Evolutionary conservation across 2,113 vertebrate species (phyloP), one percentile per base, ranked within the genome.

Genomic region (Otocyon megalotis): DNA sequence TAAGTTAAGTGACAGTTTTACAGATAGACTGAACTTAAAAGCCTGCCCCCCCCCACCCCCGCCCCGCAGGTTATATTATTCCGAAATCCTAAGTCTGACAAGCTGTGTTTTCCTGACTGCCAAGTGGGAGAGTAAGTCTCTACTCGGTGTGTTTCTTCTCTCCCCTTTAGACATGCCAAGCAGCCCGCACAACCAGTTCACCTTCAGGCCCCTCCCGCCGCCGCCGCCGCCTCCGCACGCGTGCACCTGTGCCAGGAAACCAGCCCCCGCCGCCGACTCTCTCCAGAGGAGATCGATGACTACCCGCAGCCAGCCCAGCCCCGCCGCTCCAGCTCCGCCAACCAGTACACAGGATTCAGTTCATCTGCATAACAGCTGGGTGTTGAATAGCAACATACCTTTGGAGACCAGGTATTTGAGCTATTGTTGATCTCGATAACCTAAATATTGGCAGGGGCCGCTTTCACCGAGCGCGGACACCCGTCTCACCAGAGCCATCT

Each of bases 361-460:
- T 20, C 99, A 99, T 96, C 99, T 99, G 93, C 99, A 99, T 96
- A 99, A 99, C 99, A 99, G 99, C 99, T 99, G 99, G 99, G 99
- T 99, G 93, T 98, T 99, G 96, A 99, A 99, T 98, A 99, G 99
- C 98, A 99, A 99, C 99, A 99, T 99, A 56, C 99, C 99, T 0
- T 98, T 99, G 98, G 99, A 99, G 98, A 99, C 99, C 98, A 99
- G 99, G 99, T 99, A 98, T n/a, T 95, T 98, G 62, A 90, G 35
- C 60, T 96, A 9, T 94, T 95, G 72, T 87, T 65, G 71, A 93
- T 88, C 30, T 30, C 24, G 60, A 16, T 84, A 56, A 93, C n/a
- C 96, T 92, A 72, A 87, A 43, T 48, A 79, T 82, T 87, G 56
- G 56, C 85, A 88, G 11, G 63, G 37, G 37, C 90, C 93, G 69